Evolutionary conservation across 2,113 vertebrate genomes (phyloP).

Genomic region (Rhombomys opimus): DNA sequence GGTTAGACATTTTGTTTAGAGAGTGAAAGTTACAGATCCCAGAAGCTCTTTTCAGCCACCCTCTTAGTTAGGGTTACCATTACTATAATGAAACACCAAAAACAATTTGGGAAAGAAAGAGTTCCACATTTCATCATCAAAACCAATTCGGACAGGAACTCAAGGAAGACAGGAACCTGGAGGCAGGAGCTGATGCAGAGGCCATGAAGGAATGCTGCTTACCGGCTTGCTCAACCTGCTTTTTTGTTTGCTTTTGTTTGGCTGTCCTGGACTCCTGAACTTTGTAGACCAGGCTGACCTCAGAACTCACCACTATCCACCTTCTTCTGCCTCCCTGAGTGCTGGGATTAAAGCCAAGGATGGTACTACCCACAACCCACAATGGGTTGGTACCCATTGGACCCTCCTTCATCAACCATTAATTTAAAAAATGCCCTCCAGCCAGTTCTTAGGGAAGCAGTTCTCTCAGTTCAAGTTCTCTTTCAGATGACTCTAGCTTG

Average conservation of each 20-base stretch:
- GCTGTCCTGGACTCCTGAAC: too few species aligned
- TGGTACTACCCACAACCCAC: neutral
- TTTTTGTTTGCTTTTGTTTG: too few species aligned
- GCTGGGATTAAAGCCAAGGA: neutral
- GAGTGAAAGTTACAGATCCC: neutral
- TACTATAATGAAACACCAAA: neutral
- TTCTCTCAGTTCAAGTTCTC: neutral
- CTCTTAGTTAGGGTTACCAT: neutral
- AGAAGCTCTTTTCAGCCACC: neutral
- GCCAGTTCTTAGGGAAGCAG: neutral
- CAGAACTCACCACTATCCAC: too few species aligned
- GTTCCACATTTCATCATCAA: neutral
- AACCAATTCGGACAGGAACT: neutral
- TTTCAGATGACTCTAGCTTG: neutral
- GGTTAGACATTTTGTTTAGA: neutral
- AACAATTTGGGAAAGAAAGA: neutral
- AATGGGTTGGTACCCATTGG: too few species aligned
- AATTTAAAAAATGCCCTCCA: neutral
- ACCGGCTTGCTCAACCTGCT: neutral
- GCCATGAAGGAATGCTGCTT: neutral
- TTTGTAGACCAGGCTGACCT: too few species aligned
- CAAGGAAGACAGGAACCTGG: neutral
- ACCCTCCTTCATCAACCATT: neutral
- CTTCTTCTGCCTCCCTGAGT: too few species aligned
- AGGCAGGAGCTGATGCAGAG: neutral